Percentiles rank a stretch among this genome's conserved stretches.
Evolutionary conservation across 2,888 invertebrate species (phyloP).

Genomic region (Caenorhabditis drosophilae): DNA sequence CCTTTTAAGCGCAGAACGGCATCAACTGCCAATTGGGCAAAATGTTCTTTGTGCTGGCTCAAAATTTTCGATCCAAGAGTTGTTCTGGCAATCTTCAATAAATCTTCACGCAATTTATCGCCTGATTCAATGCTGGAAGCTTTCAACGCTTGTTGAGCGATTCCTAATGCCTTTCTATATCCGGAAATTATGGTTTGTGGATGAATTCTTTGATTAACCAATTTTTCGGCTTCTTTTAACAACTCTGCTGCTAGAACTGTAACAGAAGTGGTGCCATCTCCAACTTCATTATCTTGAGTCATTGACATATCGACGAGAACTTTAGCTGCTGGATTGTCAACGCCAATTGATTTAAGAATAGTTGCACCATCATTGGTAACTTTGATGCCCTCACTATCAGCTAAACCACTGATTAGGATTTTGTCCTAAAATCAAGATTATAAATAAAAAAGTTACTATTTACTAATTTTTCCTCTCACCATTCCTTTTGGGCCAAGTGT

Average conservation of each 20-base stretch:
- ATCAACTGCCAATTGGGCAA: constrained; percentile 91
- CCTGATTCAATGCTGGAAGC: constrained; percentile 83
- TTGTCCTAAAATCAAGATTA: constrained; percentile 73
- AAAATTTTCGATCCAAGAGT: constrained; percentile 97
- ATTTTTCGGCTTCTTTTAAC: constrained; percentile 86
- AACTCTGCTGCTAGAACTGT: constrained; percentile 93
- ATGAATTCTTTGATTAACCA: constrained; percentile 91
- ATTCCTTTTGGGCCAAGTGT: constrained; percentile 99
- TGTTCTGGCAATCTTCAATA: constrained; percentile 94
- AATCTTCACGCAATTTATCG: constrained; percentile 79
- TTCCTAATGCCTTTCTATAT: constrained; percentile 86
- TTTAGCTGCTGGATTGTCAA: constrained; percentile 98
- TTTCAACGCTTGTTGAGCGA: constrained; percentile 83
- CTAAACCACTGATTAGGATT: constrained; percentile 71
- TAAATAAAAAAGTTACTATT: not conserved
- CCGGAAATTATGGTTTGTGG: constrained; percentile 97
- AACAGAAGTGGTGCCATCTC: constrained; percentile 99
- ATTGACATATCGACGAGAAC: constrained; percentile 96
- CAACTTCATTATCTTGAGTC: constrained; percentile 98
- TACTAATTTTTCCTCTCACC: constrained; percentile 71
- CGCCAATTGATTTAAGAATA: constrained; percentile 91
- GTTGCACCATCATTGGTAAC: constrained; percentile 99
- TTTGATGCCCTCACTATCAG: constrained; percentile 76
- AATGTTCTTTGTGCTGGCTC: constrained; percentile 94
- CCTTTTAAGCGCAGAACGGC: constrained; percentile 93